A percentile compares a stretch with the other conserved stretches of the same genome.
These are phyloP conservation scores for Sylvilagus bachmani DNA, from an alignment of 2,113 vertebrate genomes.

Conservation along the genomic window DNA sequence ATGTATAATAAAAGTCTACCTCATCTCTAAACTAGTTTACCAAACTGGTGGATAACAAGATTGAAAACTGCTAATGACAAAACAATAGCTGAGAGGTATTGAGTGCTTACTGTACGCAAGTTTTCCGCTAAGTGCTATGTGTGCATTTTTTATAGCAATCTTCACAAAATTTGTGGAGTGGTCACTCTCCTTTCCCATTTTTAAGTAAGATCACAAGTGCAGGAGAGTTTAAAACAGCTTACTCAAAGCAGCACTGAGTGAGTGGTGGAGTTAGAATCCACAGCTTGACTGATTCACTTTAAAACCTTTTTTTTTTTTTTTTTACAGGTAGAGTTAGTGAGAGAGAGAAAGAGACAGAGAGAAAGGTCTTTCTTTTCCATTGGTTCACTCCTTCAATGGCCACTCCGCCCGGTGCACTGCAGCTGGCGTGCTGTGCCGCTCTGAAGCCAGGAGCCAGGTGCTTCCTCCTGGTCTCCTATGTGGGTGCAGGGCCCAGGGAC, in stretches of 20 bases:
- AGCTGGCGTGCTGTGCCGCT: too few species aligned
- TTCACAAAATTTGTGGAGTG: neutral
- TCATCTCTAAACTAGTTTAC: neutral
- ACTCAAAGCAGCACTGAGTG: neutral
- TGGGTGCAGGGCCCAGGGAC: too few species aligned
- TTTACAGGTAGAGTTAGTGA: too few species aligned
- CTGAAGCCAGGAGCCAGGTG: too few species aligned
- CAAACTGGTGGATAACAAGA: neutral
- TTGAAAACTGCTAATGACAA: neutral
- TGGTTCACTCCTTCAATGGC: too few species aligned
- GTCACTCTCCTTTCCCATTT: neutral
- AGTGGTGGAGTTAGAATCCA: neutral
- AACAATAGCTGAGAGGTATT: neutral
- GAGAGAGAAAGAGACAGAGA: too few species aligned
- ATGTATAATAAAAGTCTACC: neutral
- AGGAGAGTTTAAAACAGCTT: neutral
- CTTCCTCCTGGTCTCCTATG: too few species aligned
- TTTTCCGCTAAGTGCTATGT: neutral
- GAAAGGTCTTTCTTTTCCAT: too few species aligned
- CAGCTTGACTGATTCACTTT: slow-evolving; percentile 5
- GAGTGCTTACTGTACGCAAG: neutral
- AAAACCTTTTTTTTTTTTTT: neutral
- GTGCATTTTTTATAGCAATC: slow-evolving; percentile 19
- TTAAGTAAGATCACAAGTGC: slow-evolving; percentile 3
- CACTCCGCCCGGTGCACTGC: too few species aligned